Base-by-base conservation (phyloP, 2,797 vertebrate species). In the Gymnothorax reevesii region DNA sequence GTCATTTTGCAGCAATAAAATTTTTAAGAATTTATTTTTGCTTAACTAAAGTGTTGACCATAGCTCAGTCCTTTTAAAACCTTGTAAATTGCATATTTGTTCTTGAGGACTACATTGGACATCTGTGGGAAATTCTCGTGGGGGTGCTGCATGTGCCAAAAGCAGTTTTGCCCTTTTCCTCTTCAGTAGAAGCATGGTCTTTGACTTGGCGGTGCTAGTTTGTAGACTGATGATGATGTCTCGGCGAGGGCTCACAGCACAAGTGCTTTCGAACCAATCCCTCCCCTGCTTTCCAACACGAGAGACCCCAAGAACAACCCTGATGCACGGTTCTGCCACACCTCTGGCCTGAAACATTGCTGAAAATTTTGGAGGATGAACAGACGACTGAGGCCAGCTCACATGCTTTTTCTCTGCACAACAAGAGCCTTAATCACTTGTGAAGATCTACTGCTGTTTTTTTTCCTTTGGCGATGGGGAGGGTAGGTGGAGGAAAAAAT, bases 211-310 rank as follows among this genome's bases (percentile, higher is more conserved):
- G 57, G 57, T 13, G 25, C 55, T 33, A 60, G 57, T 49, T 42
- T 88, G 69, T 89, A 60, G 64, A 85, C 86, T 22, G 88, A 86
- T 86, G 86, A 73, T 69, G 82, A 86, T 77, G 87, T 86, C 87
- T 52, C 85, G 82, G 90, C 89, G 80, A 87, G 87, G 88, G 88
- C 84, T 87, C 87, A 83, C 59, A 52, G 88, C 85, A 83, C 80
- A 87, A 49, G 3, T 62, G 83, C 84, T 87, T 88, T 87, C 15
- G 17, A 77, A 49, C 13, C 25, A 12, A 1, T 7, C 17, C 49
- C 7, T 7, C 17, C 49, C 52, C 52, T 54, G 7, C 52, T 2
- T n/a, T 49, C 1, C 15, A 54, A 54, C 7, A 54, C 2, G 52
- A 79, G 27, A 75, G 71, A 33, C 71, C 71, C 71, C 0, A 27